These are phyloP conservation scores for Thymallus thymallus DNA, from an alignment of 2,113 vertebrate genomes.

Conservation along the genomic window DNA sequence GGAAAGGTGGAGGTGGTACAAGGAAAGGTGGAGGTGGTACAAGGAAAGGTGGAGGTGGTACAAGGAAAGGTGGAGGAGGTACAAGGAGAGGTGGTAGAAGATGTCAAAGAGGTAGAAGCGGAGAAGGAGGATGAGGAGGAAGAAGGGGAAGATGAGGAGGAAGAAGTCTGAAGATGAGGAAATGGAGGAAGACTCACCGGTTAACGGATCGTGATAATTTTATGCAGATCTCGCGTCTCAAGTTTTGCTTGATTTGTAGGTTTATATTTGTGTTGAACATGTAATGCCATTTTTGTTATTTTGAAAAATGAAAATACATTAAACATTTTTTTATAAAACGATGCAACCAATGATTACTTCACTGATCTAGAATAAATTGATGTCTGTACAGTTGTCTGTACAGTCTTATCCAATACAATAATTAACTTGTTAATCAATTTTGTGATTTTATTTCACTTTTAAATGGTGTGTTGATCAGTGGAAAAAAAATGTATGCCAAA, in stretches of 20 bases:
- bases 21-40: too few relatives aligned
- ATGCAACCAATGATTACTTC: background rate
- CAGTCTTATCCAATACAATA: too few relatives aligned
- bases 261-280: constrained; percentile 1
- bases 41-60: too few relatives aligned
- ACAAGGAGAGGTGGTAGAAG: too few relatives aligned
- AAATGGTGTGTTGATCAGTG: too few relatives aligned
- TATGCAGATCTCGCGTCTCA: background rate
- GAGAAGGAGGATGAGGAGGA: constrained; percentile 17
- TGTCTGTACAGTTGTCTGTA: too few relatives aligned
- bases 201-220: constrained; percentile 79
- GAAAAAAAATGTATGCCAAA: too few relatives aligned
- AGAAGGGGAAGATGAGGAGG: constrained; percentile 44
- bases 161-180: constrained; percentile 61
- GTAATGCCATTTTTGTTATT: background rate
- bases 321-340: background rate
- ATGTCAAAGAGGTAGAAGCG: background rate
- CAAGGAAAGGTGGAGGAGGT: constrained; percentile 11
- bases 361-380: background rate
- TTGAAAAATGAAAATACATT: background rate
- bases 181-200: constrained; percentile 81
- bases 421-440: too few relatives aligned
- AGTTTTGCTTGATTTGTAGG: constrained; percentile 2
- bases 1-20: too few relatives aligned
- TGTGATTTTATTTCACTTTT: too few relatives aligned